Evolutionary conservation across 2,797 vertebrate genomes (phyloP).

Genomic region (Sparus aurata): DNA sequence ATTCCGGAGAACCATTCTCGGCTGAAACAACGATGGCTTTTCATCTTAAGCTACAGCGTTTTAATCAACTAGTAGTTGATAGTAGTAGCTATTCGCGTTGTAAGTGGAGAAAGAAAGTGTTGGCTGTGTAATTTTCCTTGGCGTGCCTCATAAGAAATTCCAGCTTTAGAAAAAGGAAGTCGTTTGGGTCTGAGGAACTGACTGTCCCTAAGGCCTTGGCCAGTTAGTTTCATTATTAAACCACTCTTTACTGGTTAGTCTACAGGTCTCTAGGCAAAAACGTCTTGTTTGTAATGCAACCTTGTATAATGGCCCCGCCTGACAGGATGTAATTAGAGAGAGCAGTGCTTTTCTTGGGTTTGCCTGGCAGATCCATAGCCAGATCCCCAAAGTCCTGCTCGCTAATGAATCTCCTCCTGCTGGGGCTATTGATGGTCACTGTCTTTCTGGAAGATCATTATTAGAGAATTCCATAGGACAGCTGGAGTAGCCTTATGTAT

Average conservation of each 20-base stretch:
- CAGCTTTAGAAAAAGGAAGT: constrained; percentile 45
- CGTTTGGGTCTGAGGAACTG: constrained; percentile 48
- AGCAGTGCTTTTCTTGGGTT: constrained; percentile 73
- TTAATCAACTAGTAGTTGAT: constrained; percentile 23
- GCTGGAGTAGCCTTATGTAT: constrained; percentile 71
- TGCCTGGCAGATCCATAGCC: constrained; percentile 79
- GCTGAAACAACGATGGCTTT: constrained; percentile 3
- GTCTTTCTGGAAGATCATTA: constrained; percentile 78
- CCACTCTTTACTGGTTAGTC: constrained; percentile 79
- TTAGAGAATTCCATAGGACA: constrained; percentile 75
- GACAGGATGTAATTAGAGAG: constrained; percentile 85
- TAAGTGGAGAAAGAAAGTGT: constrained; percentile 31
- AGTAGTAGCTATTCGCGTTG: constrained; percentile 4
- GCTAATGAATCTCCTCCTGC: constrained; percentile 79
- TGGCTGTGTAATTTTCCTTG: constrained; percentile 42
- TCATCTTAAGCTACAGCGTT: not conserved
- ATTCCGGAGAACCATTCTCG: constrained; percentile 15
- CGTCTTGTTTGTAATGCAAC: constrained; percentile 79
- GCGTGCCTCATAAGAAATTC: constrained; percentile 51
- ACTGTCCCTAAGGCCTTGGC: constrained; percentile 57
- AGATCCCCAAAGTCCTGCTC: constrained; percentile 76
- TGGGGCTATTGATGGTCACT: constrained; percentile 75
- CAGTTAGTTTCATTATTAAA: constrained; percentile 82
- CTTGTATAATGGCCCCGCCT: constrained; percentile 79
- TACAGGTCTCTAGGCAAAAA: constrained; percentile 77